Percentiles rank a stretch among this genome's conserved stretches.
phyloP scores from a whole-genome alignment of 2,888 invertebrate genomes.

The Mythimna vitellina region DNA sequence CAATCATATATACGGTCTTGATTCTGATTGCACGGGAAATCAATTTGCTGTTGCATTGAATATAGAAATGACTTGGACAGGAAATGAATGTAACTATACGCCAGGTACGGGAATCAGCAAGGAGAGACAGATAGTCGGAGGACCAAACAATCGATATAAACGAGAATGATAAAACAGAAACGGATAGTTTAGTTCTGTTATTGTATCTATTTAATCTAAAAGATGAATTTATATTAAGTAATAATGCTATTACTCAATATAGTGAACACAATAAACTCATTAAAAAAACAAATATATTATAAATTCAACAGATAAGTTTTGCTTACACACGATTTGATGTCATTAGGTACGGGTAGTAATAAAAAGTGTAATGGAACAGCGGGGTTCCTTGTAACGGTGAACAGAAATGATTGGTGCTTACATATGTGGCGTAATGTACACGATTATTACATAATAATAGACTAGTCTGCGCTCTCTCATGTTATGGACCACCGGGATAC shows the following conservation, averaged over 20 bases:
- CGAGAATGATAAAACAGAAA: background rate
- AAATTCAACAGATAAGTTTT: slow-evolving; percentile 22
- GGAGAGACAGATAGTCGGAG: background rate
- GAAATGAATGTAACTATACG: slow-evolving; percentile 9
- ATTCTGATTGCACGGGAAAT: slow-evolving; percentile 41
- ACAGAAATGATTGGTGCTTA: slow-evolving; percentile 48
- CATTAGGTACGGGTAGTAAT: slow-evolving; percentile 39
- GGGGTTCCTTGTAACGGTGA: slow-evolving; percentile 50
- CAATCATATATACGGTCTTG: slow-evolving; percentile 39
- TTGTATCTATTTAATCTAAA: background rate
- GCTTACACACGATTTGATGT: slow-evolving; percentile 28
- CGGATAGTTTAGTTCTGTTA: background rate
- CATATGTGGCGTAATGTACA: slow-evolving; percentile 48
- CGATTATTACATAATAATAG: slow-evolving; percentile 59
- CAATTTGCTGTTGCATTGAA: slow-evolving; percentile 32
- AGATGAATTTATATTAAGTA: too few relatives aligned
- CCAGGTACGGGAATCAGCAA: background rate
- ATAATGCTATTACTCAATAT: background rate
- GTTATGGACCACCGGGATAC: slow-evolving; percentile 51
- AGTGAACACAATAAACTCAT: background rate
- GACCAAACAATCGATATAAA: background rate
- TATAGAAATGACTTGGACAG: slow-evolving; percentile 15
- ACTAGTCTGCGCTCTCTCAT: slow-evolving; percentile 27
- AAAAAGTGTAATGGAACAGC: slow-evolving; percentile 49
- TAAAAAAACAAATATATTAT: slow-evolving; percentile 18